Evolutionary conservation across 2,888 invertebrate genomes (phyloP).

Genomic region (Eristalis intricaria): DNA sequence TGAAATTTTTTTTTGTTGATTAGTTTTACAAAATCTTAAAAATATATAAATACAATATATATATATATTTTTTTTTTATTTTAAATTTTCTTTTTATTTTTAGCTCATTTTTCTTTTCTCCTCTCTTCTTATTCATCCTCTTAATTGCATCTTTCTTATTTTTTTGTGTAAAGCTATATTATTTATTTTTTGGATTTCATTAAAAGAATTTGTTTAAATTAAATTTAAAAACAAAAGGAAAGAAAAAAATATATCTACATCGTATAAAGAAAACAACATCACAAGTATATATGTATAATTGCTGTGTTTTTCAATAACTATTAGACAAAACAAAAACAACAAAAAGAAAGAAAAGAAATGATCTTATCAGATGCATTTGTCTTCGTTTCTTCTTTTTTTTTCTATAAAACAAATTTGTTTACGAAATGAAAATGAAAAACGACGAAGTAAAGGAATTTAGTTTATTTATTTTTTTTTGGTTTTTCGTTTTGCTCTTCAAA

Average conservation of each 20-base stretch:
- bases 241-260: slow-evolving; percentile 52
- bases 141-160: slow-evolving; percentile 15
- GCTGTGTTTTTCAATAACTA: slow-evolving; percentile 81
- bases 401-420: neutral
- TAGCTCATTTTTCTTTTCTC: slow-evolving; percentile 63
- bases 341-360: slow-evolving; percentile 60
- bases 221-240: slow-evolving; percentile 65
- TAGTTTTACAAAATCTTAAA: slow-evolving; percentile 58
- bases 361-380: slow-evolving; percentile 24
- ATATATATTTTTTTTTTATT: slow-evolving; percentile 49
- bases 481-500: slow-evolving; percentile 5
- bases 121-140: slow-evolving; percentile 16
- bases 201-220: slow-evolving; percentile 53
- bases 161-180: neutral
- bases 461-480: neutral
- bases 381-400: neutral
- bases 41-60: slow-evolving; percentile 3
- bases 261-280: slow-evolving; percentile 51
- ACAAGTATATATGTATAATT: slow-evolving; percentile 73
- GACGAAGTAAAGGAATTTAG: neutral
- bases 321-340: slow-evolving; percentile 45
- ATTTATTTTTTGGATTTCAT: slow-evolving; percentile 57
- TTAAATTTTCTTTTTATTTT: slow-evolving; percentile 70
- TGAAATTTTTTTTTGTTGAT: slow-evolving; percentile 67
- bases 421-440: slow-evolving; percentile 1